Evolutionary conservation across 2,888 invertebrate genomes (phyloP).

Genomic region (Standfussiana lucernea): DNA sequence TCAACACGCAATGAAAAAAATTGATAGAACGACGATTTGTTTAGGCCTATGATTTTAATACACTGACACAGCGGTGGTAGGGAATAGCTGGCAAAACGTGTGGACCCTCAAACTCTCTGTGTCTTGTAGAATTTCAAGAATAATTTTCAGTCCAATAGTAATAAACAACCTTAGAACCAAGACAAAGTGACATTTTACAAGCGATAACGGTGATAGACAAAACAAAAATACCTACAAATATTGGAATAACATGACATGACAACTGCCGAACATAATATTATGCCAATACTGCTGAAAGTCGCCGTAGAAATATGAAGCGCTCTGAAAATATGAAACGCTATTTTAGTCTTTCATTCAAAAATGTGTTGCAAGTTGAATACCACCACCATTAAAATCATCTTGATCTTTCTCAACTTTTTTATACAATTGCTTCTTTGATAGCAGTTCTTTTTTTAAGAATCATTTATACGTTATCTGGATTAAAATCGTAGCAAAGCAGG

Average conservation of each 20-base stretch:
- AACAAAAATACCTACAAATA: not conserved
- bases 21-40: no score
- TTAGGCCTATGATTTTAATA: no score
- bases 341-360: no score
- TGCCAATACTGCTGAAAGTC: no score
- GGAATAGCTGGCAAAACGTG: no score
- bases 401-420: not conserved
- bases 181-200: not conserved
- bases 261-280: no score
- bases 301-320: no score
- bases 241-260: not conserved
- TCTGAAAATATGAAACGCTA: no score
- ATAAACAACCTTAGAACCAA: not conserved
- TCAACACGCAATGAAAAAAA: no score
- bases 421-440: not conserved
- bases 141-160: not conserved
- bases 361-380: not conserved
- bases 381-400: not conserved
- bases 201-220: not conserved
- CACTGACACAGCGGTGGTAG: no score
- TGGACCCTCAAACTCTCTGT: no score
- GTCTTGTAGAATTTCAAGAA: not conserved
- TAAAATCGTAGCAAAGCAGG: conserved; percentile 18
- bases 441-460: not conserved
- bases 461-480: not conserved